Base-by-base conservation (phyloP, 2,888 invertebrate genomes). In the Melinaea marsaeus region DNA sequence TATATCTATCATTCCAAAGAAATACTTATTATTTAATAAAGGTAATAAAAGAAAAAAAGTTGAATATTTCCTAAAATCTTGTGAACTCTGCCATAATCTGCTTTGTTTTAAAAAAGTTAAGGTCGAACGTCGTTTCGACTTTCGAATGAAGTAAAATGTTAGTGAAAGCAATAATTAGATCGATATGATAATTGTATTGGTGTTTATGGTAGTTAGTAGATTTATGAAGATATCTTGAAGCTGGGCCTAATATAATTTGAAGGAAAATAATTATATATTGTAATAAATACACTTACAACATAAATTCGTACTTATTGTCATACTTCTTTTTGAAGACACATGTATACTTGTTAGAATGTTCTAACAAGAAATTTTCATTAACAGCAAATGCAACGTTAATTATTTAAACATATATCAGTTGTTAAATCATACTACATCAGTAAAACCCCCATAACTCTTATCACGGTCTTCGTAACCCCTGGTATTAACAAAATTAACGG, bases 401-500 rank as follows among this genome's bases (percentile, higher is more conserved):
- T n/a, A n/a, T 48, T 48, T n/a, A 48, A 48, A 48, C n/a, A 48
- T 7, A 37, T 22, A n/a, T 4, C 48, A 48, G n/a, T 2, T 7
- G 48, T 48, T 13, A n/a, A n/a, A 22, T 2, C 48, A 22, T 6
- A 13, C 48, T 48, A 48, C 48, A 48, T 22, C 22, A 48, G 48
- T 22, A 5, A 7, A 13, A 48, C 48, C 22, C 48, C 13, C n/a
- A 48, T 13, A 48, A n/a, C 7, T 54, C 7, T 4, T 37, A 37
- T 34, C 34, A 46, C n/a, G 45, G 13, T 45, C 45, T 45, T 60
- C 46, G 9, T n/a, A 55, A 45, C 13, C 11, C 3, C 48, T 35
- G 32, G 13, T 45, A 55, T 63, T 57, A 63, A 59, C 63, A 35
- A 55, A 35, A 46, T 9, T 59, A 48, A 22, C 22, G 45, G 63